Conservation (phyloP, 2,888 invertebrate genomes). For the Omphaloscelis lunosa region DNA sequence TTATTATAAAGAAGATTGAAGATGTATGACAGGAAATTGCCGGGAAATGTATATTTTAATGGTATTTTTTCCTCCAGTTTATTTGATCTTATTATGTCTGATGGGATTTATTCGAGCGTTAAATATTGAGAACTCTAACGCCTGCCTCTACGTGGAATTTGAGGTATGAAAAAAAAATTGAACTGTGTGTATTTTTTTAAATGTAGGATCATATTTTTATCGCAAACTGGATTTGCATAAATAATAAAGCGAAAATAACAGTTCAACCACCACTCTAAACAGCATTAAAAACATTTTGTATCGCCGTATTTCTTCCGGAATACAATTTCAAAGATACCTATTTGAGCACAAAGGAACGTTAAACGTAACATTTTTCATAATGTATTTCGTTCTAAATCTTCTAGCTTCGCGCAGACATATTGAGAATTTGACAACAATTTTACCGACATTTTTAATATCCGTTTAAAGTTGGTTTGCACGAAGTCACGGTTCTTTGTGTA, state of each 20-base stretch:
- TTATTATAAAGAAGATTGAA: conserved; percentile 21
- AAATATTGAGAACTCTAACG: neutral
- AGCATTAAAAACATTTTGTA: conserved; percentile 23
- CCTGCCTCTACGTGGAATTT: neutral
- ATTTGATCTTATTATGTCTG: conserved; percentile 7
- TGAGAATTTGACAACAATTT: conserved; percentile 51
- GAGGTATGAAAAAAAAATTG: neutral
- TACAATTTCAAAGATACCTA: conserved; percentile 35
- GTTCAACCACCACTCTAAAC: neutral
- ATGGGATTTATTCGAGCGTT: conserved; percentile 15
- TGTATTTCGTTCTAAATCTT: conserved; percentile 50
- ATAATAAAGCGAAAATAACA: no score
- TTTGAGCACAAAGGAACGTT: conserved; percentile 38
- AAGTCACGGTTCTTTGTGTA: conserved; percentile 55
- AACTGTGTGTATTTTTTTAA: no score
- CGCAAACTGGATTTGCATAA: no score
- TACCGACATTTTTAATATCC: conserved; percentile 65
- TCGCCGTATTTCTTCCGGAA: conserved; percentile 28
- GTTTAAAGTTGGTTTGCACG: conserved; percentile 45
- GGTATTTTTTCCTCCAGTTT: conserved; percentile 8
- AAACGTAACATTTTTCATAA: conserved; percentile 49
- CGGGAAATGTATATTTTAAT: conserved; percentile 31
- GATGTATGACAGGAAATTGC: conserved; percentile 41
- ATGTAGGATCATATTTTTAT: no score
- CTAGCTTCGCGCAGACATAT: conserved; percentile 39